phyloP scores from a whole-genome alignment of 2,888 invertebrate species.

The Metacarcinus magister region DNA sequence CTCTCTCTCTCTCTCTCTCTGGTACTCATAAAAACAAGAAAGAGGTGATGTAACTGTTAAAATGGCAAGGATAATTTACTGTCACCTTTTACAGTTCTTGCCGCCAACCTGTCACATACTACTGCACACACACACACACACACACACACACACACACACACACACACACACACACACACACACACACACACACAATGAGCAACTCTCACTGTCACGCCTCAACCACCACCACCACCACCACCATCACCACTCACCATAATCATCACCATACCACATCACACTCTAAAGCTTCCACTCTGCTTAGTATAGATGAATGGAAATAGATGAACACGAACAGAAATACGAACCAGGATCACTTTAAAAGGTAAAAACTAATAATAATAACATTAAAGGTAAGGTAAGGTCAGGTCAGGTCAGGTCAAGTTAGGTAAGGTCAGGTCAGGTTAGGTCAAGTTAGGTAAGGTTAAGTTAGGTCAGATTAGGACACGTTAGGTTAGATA shows the following conservation, averaged over 20 bases:
- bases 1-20: conserved; percentile 5
- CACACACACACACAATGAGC: conserved; percentile 34
- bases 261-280: background rate
- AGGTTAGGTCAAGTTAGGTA: no score
- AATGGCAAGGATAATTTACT: background rate
- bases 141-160: conserved; percentile 33
- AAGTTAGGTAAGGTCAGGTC: no score
- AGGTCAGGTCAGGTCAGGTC: no score
- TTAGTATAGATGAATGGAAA: background rate
- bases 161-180: conserved; percentile 43
- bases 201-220: conserved; percentile 52
- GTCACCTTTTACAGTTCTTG: background rate
- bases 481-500: no score
- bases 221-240: background rate
- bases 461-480: no score
- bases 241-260: background rate
- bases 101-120: background rate
- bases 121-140: conserved; percentile 15
- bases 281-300: background rate
- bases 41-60: background rate
- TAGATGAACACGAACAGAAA: background rate
- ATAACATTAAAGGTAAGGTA: background rate
- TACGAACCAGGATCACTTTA: no score
- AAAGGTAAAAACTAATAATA: background rate
- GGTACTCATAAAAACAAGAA: background rate